Conservation (phyloP, 2,113 vertebrate species). For the Bolborhynchus lineola region DNA sequence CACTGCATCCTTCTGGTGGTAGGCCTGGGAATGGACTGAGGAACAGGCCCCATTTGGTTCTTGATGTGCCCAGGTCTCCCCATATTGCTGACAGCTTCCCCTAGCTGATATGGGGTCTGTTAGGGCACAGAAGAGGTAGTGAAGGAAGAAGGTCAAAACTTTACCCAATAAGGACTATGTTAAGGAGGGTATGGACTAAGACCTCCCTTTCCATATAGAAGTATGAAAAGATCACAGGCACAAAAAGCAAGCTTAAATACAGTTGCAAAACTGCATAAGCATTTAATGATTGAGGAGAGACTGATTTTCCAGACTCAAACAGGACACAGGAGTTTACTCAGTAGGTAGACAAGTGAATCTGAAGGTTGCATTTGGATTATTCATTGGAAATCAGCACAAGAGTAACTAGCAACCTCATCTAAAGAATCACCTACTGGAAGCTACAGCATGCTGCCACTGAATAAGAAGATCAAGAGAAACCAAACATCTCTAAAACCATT, state of each 20-base stretch:
- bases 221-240: slow-evolving; percentile 40
- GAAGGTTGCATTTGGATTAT: not conserved
- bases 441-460: not conserved
- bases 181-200: not conserved
- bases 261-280: not conserved
- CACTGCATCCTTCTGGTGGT: slow-evolving; percentile 55
- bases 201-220: slow-evolving; percentile 14
- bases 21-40: slow-evolving; percentile 51
- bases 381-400: not conserved
- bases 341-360: not conserved
- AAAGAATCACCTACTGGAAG: not conserved
- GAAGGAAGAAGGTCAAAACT: slow-evolving; percentile 65
- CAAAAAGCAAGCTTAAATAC: not conserved
- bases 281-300: not conserved
- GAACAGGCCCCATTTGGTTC: slow-evolving; percentile 56
- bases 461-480: not conserved
- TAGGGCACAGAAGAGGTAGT: slow-evolving; percentile 68
- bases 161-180: not conserved
- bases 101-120: slow-evolving; percentile 64
- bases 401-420: not conserved
- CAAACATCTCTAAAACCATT: not conserved
- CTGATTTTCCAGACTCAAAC: not conserved
- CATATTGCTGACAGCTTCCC: slow-evolving; percentile 64
- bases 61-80: slow-evolving; percentile 63
- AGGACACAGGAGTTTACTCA: not conserved